phyloP scores from a whole-genome alignment of 2,113 vertebrate species.

The zebrafish (Danio rerio) region DNA sequence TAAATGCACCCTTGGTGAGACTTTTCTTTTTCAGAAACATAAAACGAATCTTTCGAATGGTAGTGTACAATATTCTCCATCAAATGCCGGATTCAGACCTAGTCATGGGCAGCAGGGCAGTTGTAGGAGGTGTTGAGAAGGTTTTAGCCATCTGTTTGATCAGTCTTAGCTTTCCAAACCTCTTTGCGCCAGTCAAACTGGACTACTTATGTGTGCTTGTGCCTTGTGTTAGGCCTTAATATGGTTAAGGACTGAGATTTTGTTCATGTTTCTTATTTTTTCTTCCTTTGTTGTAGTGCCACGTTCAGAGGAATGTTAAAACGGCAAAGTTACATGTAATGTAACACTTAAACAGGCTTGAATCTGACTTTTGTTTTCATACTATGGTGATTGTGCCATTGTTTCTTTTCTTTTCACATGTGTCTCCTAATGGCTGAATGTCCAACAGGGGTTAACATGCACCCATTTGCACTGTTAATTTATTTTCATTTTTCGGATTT shows the following conservation, averaged over 20 bases:
- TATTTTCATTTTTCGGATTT: conserved; percentile 15
- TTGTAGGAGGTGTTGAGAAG: not conserved
- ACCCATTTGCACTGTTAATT: not conserved
- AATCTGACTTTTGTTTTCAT: conserved; percentile 15
- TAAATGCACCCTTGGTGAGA: not conserved
- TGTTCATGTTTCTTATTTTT: not conserved
- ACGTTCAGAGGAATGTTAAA: conserved; percentile 67
- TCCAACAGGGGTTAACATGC: conserved; percentile 19
- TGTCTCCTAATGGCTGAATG: not conserved
- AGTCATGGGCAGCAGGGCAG: not conserved
- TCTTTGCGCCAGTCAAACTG: not conserved
- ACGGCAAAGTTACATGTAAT: conserved; percentile 43
- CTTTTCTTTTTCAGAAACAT: not conserved
- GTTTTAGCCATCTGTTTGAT: conserved; percentile 10
- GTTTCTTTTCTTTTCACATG: not conserved
- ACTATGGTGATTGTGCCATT: conserved; percentile 61
- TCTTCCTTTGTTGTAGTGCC: conserved; percentile 34
- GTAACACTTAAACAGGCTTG: conserved; percentile 26
- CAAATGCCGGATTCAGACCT: not conserved
- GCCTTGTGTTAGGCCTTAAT: conserved; percentile 47
- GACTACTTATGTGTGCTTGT: conserved; percentile 37
- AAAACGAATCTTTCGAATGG: not conserved
- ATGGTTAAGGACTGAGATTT: not conserved
- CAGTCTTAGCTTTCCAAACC: conserved; percentile 8
- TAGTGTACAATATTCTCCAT: not conserved